Base-by-base conservation (phyloP, 2,888 invertebrate species). In the Mesorhabditis sp. region DNA sequence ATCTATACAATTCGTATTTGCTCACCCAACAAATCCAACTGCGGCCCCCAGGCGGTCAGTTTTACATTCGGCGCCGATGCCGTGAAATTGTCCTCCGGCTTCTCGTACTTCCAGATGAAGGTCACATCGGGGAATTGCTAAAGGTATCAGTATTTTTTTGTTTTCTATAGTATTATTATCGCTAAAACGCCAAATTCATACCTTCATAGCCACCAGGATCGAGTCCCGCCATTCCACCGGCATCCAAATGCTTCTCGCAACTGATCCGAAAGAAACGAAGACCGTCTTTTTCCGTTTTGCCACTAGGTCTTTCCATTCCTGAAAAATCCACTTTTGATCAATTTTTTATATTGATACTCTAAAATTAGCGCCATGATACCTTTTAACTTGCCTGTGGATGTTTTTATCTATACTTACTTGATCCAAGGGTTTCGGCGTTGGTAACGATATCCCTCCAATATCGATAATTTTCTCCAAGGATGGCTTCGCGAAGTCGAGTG, bases 41-140 rank as follows among this genome's bases (percentile, higher is more conserved):
- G 87, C 4, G 87, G 87, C 64, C 87, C 73, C 86, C 86, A 86
- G 43, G 83, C 77, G 28, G 80, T 69, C 3, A 80, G 74, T 58
- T 74, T 71, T 4, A 86, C 83, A 72, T 86, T 86, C 5, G 67
- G 15, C 3, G 62, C 65, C 15, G 67, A 69, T 7, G 63, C 58
- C 42, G 64, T 67, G 13, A 71, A 28, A 0, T 66, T 62, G 4
- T 73, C 72, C 45, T 77, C 74, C 4, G 70, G 69, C 42, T 72
- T 72, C 50, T 80, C 80, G 67, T 77, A 79, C 64, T 80, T 80
- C 74, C 75, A 80, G 44, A 80, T 72, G 72, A 80, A 80, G 4
- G 78, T 80, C 41, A 78, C 70, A 6, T 74, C 75, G 6, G 80
- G 77, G 71, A 80, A 80, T 43, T 71, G 70, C 61, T 62, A 71